A percentile compares a stretch with the other conserved stretches of the same genome.
Conservation (phyloP, 2,113 vertebrate genomes). For the Leucosticte australis region DNA sequence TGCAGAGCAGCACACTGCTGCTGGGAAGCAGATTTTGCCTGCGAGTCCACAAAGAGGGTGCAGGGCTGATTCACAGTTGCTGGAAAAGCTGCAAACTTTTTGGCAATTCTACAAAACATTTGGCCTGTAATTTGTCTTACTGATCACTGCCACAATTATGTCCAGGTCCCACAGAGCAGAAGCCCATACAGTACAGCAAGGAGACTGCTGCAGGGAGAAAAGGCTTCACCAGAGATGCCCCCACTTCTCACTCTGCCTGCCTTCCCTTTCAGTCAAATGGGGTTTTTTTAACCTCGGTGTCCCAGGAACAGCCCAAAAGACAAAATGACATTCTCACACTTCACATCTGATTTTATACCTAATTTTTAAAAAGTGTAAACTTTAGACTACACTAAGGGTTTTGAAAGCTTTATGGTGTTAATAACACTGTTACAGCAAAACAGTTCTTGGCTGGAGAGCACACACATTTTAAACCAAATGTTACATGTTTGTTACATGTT, state of each 20-base stretch:
- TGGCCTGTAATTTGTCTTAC: neutral
- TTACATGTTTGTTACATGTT: neutral
- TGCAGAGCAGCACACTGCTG: neutral
- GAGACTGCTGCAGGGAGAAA: neutral
- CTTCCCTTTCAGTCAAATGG: neutral
- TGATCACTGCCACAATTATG: neutral
- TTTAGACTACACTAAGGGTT: conserved; percentile 38
- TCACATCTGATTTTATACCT: neutral
- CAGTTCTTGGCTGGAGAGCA: neutral
- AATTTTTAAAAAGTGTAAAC: neutral
- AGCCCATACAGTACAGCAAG: neutral
- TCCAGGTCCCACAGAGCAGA: neutral
- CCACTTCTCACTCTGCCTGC: neutral
- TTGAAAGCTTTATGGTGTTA: conserved; percentile 57
- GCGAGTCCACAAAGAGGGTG: neutral
- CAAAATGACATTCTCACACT: neutral
- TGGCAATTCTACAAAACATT: conserved; percentile 11
- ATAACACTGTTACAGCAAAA: conserved; percentile 47
- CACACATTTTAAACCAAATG: neutral
- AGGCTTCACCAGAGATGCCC: neutral
- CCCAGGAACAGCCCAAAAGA: neutral
- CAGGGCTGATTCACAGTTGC: conserved; percentile 29
- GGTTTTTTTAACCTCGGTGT: neutral
- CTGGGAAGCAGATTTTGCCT: neutral
- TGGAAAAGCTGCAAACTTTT: conserved; percentile 27